phyloP scores from a whole-genome alignment of 2,113 vertebrate species.

The Gambusia affinis region DNA sequence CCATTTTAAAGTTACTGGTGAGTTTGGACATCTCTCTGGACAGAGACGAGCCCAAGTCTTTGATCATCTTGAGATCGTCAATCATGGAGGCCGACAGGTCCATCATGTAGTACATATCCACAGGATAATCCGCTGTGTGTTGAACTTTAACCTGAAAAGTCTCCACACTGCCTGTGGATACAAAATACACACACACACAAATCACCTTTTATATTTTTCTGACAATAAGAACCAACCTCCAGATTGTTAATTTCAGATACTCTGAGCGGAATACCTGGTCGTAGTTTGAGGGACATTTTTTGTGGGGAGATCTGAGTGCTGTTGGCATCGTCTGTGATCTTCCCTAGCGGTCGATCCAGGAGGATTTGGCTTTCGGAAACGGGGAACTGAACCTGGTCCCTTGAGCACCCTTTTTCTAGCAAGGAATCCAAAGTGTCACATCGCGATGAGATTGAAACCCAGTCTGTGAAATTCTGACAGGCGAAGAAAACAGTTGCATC shows the following conservation, averaged over 20 bases:
- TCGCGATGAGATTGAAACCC: constrained; percentile 81
- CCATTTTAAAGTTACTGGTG: constrained; percentile 95
- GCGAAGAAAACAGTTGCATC: constrained; percentile 17
- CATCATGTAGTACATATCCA: constrained; percentile 98
- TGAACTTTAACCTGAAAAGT: constrained; percentile 91
- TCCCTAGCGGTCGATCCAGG: constrained; percentile 81
- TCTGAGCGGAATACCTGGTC: constrained; percentile 82
- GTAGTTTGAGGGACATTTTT: constrained; percentile 85
- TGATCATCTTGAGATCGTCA: constrained; percentile 92
- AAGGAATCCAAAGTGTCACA: constrained; percentile 87
- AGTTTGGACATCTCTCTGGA: constrained; percentile 93
- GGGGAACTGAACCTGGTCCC: constrained; percentile 84
- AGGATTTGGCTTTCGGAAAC: constrained; percentile 82
- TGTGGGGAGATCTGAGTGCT: constrained; percentile 92
- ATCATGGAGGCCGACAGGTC: constrained; percentile 96
- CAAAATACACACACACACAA: background rate
- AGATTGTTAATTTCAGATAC: background rate
- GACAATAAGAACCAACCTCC: constrained; percentile 1
- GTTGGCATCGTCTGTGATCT: constrained; percentile 73
- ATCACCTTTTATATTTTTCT: background rate
- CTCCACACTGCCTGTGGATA: constrained; percentile 81
- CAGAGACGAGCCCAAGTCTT: constrained; percentile 89
- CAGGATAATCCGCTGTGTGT: constrained; percentile 93
- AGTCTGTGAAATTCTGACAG: constrained; percentile 91
- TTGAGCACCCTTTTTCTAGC: constrained; percentile 85